These are phyloP conservation scores for Micromesistius poutassou DNA, from an alignment of 2,797 vertebrate genomes.

Conservation along the genomic window DNA sequence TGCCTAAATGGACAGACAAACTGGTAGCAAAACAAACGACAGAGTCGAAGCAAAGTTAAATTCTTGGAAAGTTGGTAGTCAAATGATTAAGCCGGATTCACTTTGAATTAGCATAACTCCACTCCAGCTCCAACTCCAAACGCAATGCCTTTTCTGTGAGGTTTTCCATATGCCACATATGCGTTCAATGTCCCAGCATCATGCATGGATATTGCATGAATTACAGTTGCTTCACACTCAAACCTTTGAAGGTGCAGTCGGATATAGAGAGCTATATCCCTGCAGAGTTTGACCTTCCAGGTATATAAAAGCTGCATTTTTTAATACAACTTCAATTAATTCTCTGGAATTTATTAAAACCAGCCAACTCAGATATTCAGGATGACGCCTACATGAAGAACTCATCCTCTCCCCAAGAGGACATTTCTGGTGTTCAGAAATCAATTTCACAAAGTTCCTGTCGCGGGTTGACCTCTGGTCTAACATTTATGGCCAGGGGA, in stretches of 20 bases:
- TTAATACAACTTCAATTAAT: background rate
- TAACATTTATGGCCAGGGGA: background rate
- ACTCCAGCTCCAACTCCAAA: conserved; percentile 4
- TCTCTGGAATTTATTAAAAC: background rate
- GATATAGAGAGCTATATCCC: background rate
- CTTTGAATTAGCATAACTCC: background rate
- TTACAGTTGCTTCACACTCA: background rate
- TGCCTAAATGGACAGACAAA: background rate
- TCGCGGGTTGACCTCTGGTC: background rate
- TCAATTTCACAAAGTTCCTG: background rate
- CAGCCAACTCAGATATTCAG: background rate
- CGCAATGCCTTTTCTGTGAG: background rate
- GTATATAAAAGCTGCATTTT: background rate
- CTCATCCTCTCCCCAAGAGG: too few relatives aligned
- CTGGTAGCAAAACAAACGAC: background rate
- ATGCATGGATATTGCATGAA: background rate
- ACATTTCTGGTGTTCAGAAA: too few relatives aligned
- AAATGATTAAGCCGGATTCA: background rate
- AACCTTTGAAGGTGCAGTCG: background rate
- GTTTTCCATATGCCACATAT: background rate
- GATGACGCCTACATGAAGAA: too few relatives aligned
- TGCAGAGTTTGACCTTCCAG: background rate
- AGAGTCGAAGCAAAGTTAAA: background rate
- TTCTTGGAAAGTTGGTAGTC: background rate
- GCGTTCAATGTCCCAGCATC: background rate